Conservation (phyloP, 2,797 vertebrate genomes). For the Sparus aurata region DNA sequence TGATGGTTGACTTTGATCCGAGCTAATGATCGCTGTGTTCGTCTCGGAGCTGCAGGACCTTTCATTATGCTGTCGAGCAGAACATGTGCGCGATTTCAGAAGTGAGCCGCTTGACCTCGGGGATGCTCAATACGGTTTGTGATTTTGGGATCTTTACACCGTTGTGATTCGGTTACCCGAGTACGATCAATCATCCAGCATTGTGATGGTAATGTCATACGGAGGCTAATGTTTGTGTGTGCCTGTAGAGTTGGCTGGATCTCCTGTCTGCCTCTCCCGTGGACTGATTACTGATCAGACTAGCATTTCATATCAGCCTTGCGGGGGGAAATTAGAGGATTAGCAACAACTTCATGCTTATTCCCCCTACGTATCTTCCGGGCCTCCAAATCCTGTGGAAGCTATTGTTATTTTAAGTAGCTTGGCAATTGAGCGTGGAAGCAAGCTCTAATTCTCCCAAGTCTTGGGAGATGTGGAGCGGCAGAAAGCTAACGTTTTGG, state of each 20-base stretch:
- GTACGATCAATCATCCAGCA: conserved; percentile 55
- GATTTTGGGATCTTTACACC: conserved; percentile 58
- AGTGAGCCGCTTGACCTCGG: conserved; percentile 28
- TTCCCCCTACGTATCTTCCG: conserved; percentile 74
- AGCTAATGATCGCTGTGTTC: conserved; percentile 58
- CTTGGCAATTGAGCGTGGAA: conserved; percentile 75
- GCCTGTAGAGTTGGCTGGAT: conserved; percentile 68
- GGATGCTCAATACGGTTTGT: conserved; percentile 17
- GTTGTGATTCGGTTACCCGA: conserved; percentile 47
- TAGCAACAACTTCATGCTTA: conserved; percentile 82
- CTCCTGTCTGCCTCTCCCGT: conserved; percentile 75
- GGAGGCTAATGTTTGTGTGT: conserved; percentile 51
- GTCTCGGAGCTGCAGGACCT: conserved; percentile 28
- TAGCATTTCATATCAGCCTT: conserved; percentile 81
- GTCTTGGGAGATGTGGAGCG: conserved; percentile 68
- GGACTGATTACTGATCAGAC: conserved; percentile 80
- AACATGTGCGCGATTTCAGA: conserved; percentile 39
- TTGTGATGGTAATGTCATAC: conserved; percentile 66
- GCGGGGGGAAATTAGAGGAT: conserved; percentile 84
- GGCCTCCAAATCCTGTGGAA: conserved; percentile 80
- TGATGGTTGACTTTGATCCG: conserved; percentile 68
- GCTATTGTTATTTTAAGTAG: conserved; percentile 84
- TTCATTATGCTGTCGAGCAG: conserved; percentile 41
- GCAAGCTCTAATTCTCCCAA: conserved; percentile 70
- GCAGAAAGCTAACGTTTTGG: conserved; percentile 59